Conservation (phyloP, 2,888 invertebrate genomes). For the Phytoseiulus persimilis region DNA sequence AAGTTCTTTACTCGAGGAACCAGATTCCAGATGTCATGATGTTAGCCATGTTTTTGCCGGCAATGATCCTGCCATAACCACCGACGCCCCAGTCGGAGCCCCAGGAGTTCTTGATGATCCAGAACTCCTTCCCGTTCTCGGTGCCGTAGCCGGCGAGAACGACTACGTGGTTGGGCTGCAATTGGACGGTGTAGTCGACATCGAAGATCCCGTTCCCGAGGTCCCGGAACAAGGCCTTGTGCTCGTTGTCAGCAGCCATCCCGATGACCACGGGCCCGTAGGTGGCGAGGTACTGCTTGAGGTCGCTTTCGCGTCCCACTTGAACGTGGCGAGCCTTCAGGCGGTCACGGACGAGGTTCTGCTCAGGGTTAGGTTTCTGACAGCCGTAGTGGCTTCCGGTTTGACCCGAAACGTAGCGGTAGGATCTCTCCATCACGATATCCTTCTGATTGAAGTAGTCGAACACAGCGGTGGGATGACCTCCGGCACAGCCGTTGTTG, state of each 20-base stretch:
- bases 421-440: background rate
- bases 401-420: background rate
- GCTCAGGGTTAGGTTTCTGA: background rate
- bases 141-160: background rate
- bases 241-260: slow-evolving; percentile 18
- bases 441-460: slow-evolving; percentile 1
- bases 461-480: slow-evolving; percentile 12
- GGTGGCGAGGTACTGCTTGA: background rate
- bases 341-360: background rate
- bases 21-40: slow-evolving; percentile 14
- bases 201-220: slow-evolving; percentile 11
- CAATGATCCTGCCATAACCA: background rate
- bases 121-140: slow-evolving; percentile 9
- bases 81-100: slow-evolving; percentile 7
- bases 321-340: background rate
- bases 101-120: slow-evolving; percentile 32
- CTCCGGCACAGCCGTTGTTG: background rate
- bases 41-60: slow-evolving; percentile 21
- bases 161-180: background rate
- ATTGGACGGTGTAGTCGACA: background rate
- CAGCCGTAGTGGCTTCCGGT: background rate
- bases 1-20: background rate
- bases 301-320: background rate
- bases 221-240: background rate
- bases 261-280: slow-evolving; percentile 8